phyloP scores from a whole-genome alignment of 1,140 invertebrate genomes.

The Cotesia glomerata region DNA sequence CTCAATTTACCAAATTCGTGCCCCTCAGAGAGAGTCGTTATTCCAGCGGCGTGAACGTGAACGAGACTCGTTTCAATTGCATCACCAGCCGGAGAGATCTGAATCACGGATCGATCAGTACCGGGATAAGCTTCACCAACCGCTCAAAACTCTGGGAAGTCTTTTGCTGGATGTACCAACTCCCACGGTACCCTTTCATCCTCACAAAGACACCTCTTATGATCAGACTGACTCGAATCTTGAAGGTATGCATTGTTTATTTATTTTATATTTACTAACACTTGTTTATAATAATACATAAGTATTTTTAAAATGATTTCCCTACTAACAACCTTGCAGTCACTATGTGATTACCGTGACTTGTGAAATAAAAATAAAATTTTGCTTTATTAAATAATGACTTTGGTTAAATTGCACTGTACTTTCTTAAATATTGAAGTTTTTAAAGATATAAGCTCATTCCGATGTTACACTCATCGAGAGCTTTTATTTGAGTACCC shows the following conservation, averaged over 20 bases:
- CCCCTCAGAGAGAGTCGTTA: neutral
- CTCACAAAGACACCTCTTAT: conserved; percentile 9
- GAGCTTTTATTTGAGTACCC: too few relatives aligned
- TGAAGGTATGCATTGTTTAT: conserved; percentile 8
- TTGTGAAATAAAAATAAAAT: too few relatives aligned
- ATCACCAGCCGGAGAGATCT: conserved; percentile 19
- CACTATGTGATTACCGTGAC: too few relatives aligned
- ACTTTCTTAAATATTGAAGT: too few relatives aligned
- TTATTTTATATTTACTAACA: too few relatives aligned
- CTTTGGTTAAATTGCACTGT: too few relatives aligned
- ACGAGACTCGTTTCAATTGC: conserved; percentile 14
- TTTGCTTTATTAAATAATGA: too few relatives aligned
- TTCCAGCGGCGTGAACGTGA: neutral
- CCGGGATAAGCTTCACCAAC: conserved; percentile 36
- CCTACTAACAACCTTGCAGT: too few relatives aligned
- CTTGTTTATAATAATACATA: too few relatives aligned
- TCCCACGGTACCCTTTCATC: conserved; percentile 18
- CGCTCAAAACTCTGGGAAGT: conserved; percentile 47
- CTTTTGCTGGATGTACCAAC: conserved; percentile 46
- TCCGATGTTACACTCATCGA: too few relatives aligned
- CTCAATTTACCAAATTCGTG: neutral
- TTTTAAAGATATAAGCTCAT: too few relatives aligned
- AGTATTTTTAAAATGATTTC: too few relatives aligned
- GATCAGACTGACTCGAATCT: conserved; percentile 21
- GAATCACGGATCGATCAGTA: conserved; percentile 36